A percentile compares a stretch with the other conserved stretches of the same genome.
Evolutionary conservation across 2,797 vertebrate species (phyloP).

Genomic region (Smutsia gigantea): DNA sequence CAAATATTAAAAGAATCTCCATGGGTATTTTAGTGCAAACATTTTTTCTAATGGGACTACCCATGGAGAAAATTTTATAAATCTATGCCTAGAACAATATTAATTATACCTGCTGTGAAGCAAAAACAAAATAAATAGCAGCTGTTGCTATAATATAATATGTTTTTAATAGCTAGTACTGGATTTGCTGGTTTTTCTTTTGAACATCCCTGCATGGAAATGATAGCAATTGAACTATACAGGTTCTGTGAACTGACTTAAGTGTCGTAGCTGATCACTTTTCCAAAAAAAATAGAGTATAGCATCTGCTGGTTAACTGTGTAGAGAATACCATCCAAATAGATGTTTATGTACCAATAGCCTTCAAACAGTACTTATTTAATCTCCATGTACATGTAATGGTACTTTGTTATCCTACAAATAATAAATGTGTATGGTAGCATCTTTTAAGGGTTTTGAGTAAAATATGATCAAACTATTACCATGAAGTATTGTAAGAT

Average conservation of each 20-base stretch:
- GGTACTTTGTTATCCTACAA: background rate
- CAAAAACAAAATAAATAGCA: constrained; percentile 64
- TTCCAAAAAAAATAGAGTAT: background rate
- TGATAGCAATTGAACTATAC: constrained; percentile 14
- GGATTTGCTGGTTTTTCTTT: background rate
- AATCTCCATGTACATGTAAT: background rate
- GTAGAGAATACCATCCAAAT: background rate
- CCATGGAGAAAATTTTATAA: constrained; percentile 66
- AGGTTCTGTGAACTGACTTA: background rate
- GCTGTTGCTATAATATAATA: constrained; percentile 10
- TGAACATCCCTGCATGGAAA: background rate
- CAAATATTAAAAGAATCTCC: constrained; percentile 41
- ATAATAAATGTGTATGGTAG: background rate
- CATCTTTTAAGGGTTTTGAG: background rate
- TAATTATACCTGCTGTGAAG: constrained; percentile 44
- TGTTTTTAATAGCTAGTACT: constrained; percentile 39
- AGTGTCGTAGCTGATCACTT: background rate
- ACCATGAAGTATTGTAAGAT: background rate
- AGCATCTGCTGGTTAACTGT: background rate
- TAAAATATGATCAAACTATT: background rate
- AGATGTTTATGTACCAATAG: background rate
- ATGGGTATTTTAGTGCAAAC: constrained; percentile 38
- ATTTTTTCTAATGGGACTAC: constrained; percentile 48
- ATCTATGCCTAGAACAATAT: constrained; percentile 51
- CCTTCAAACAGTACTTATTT: background rate